Base-by-base conservation (phyloP, 2,888 invertebrate species). In the Augiades crinisus region DNA sequence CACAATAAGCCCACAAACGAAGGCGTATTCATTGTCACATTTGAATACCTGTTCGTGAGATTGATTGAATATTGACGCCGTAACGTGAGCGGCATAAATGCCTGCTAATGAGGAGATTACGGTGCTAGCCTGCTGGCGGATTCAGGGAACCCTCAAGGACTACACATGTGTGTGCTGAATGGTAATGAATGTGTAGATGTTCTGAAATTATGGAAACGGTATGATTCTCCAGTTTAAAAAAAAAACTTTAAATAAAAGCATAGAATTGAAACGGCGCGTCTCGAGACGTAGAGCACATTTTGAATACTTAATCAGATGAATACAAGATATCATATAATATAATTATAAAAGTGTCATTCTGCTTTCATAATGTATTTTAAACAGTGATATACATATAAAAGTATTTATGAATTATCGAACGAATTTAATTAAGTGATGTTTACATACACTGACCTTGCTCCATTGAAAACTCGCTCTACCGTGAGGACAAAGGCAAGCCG, bases 11-110 rank as follows among this genome's bases (percentile, higher is more conserved):
- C 13, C 27, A 27, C 47, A 38, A 27, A 38, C 40, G 40, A 47
- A 40, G 16, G 38, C 40, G 30, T 47, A 36, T 33, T 40, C 47
- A 40, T 33, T 40, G 40, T 40, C 13, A 4, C 19, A 47, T 40
- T 47, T 47, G 47, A 47, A 47, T 47, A 47, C 40, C 30, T 10
- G 36, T 47, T 47, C 47, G 40, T 47, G 40, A 40, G 47, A 47
- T 47, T 31, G 33, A 47, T 47, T 47, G 47, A 47, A 47, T 47
- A 47, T 47, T 47, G 47, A 47, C 17, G 47, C 22, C 14, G 47
- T 14, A 31, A 22, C 14, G 47, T 14, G 38, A 22, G 22, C 16
- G 47, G 31, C 22, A 40, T 47, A 37, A 37, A 47, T 47, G 40
- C 27, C 38, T 47, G 40, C 27, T 47, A 47, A 47, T 38, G 37